phyloP scores from a whole-genome alignment of 2,888 invertebrate genomes.

The Ormyrus thymus region DNA sequence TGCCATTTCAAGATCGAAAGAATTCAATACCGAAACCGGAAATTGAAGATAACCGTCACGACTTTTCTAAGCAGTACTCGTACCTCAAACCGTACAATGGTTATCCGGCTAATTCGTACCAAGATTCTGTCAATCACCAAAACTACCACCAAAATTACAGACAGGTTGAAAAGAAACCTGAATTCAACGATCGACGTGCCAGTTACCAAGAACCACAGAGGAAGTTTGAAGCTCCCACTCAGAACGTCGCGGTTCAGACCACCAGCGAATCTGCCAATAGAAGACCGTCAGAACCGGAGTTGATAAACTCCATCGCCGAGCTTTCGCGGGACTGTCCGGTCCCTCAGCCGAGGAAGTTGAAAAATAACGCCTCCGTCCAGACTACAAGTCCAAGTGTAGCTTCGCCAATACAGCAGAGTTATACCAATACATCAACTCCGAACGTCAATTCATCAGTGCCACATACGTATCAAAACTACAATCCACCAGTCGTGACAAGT shows the following conservation, averaged over 20 bases:
- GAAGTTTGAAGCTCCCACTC: conserved; percentile 48
- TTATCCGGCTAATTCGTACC: conserved; percentile 45
- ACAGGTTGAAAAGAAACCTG: conserved; percentile 48
- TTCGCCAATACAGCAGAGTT: conserved; percentile 5
- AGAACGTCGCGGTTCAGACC: conserved; percentile 60
- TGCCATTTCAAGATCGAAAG: conserved; percentile 2
- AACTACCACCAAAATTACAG: conserved; percentile 32
- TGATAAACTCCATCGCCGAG: conserved; percentile 32
- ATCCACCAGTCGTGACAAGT: neutral
- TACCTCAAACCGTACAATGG: conserved; percentile 53
- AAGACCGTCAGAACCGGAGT: conserved; percentile 18
- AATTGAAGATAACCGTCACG: conserved; percentile 1
- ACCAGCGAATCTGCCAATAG: conserved; percentile 46
- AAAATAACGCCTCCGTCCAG: conserved; percentile 63
- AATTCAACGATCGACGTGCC: conserved; percentile 24
- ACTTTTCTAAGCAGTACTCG: conserved; percentile 41
- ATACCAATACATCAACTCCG: conserved; percentile 27
- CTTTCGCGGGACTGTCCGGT: conserved; percentile 52
- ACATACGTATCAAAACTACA: neutral
- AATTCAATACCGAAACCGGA: conserved; percentile 1
- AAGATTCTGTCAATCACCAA: conserved; percentile 31
- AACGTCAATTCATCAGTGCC: conserved; percentile 21
- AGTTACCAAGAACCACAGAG: neutral
- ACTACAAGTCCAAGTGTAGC: conserved; percentile 47
- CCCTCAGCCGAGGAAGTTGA: conserved; percentile 53